These are phyloP conservation scores for Vanessa cardui DNA, from an alignment of 2,888 invertebrate species.

Conservation along the genomic window DNA sequence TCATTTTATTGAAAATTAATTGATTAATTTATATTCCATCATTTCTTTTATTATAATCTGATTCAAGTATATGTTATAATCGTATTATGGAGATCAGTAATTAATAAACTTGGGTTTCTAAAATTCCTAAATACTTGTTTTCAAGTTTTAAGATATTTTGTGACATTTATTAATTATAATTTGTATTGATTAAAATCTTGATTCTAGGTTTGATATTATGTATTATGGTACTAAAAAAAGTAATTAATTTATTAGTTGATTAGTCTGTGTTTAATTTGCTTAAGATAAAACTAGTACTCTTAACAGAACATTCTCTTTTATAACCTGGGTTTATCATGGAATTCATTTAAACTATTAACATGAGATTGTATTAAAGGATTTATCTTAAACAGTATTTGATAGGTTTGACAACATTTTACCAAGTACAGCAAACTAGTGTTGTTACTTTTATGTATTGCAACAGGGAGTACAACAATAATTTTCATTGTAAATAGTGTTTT, in stretches of 20 bases:
- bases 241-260: neutral
- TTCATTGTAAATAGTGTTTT: too few relatives aligned
- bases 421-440: too few relatives aligned
- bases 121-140: neutral
- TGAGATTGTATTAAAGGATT: too few relatives aligned
- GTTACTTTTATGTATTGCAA: too few relatives aligned
- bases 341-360: too few relatives aligned
- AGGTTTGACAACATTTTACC: too few relatives aligned
- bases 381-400: too few relatives aligned
- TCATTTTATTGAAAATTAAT: slow-evolving; percentile 26
- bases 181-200: slow-evolving; percentile 2
- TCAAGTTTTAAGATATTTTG: neutral
- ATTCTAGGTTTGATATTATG: neutral
- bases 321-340: too few relatives aligned
- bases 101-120: slow-evolving; percentile 1
- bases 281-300: neutral
- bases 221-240: neutral
- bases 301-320: too few relatives aligned
- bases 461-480: too few relatives aligned
- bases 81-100: neutral
- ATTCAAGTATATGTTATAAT: neutral
- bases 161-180: slow-evolving; percentile 8
- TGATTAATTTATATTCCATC: slow-evolving; percentile 6
- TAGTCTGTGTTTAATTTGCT: neutral
- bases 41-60: neutral